phyloP scores from a whole-genome alignment of 2,797 vertebrate species.

The Danio kyathit region DNA sequence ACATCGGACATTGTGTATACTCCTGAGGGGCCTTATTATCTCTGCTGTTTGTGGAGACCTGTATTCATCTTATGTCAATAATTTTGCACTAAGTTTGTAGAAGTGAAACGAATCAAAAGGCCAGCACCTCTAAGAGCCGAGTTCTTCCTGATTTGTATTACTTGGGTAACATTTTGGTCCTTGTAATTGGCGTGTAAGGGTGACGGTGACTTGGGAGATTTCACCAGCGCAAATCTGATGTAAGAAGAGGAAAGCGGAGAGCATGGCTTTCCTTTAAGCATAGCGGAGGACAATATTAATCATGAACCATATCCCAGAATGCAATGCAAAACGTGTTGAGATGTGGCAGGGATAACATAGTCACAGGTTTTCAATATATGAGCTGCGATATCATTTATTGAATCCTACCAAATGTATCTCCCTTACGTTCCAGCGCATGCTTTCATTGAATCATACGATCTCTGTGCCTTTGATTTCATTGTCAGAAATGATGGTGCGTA shows the following conservation, averaged over 20 bases:
- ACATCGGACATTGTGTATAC: constrained; percentile 21
- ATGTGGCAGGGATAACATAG: not conserved
- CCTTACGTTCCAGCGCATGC: not conserved
- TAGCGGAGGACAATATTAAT: constrained; percentile 36
- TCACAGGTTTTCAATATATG: not conserved
- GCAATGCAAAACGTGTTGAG: constrained; percentile 16
- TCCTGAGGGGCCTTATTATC: constrained; percentile 41
- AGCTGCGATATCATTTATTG: constrained; percentile 11
- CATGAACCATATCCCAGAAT: constrained; percentile 12
- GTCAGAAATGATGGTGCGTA: constrained; percentile 48
- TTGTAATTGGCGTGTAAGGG: constrained; percentile 25
- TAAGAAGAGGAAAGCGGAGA: constrained; percentile 39
- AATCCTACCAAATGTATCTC: constrained; percentile 10
- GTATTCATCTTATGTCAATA: constrained; percentile 35
- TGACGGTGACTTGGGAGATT: constrained; percentile 20
- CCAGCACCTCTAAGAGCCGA: not conserved
- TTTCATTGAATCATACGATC: constrained; percentile 42
- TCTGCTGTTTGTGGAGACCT: constrained; percentile 25
- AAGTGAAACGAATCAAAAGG: constrained; percentile 31
- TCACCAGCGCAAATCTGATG: constrained; percentile 18
- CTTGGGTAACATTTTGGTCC: constrained; percentile 5
- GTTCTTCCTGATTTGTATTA: constrained; percentile 20
- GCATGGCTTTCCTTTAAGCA: not conserved
- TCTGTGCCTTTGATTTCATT: constrained; percentile 42
- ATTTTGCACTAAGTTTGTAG: constrained; percentile 6